Percentiles rank a stretch among this genome's conserved stretches.
These are phyloP conservation scores for Petrophora chlorosata DNA, from an alignment of 2,888 invertebrate species.

Conservation along the genomic window DNA sequence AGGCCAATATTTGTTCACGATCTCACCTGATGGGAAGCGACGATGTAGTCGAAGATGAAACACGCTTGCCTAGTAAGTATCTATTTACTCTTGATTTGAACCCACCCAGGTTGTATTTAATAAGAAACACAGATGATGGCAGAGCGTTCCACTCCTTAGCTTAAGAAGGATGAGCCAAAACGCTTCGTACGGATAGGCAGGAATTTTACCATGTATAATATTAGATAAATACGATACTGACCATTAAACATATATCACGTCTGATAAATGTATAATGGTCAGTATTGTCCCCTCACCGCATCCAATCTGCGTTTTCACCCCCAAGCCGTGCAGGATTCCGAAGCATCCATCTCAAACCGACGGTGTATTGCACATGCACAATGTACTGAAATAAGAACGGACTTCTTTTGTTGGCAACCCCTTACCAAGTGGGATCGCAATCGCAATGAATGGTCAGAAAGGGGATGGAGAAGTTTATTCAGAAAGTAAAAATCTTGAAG, in stretches of 20 bases:
- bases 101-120: too few species aligned
- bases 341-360: conserved; percentile 62
- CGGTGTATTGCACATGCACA: conserved; percentile 60
- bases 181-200: too few species aligned
- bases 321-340: conserved; percentile 64
- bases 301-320: conserved; percentile 63
- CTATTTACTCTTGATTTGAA: too few species aligned
- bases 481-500: too few species aligned
- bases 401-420: conserved; percentile 42
- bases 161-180: too few species aligned
- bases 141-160: too few species aligned
- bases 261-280: conserved; percentile 38
- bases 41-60: too few species aligned
- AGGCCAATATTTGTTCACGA: too few species aligned
- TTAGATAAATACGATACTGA: background rate
- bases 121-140: too few species aligned
- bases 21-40: too few species aligned
- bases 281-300: conserved; percentile 65
- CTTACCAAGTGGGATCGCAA: conserved; percentile 1
- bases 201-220: too few species aligned
- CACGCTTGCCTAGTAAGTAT: too few species aligned
- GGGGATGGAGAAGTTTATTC: background rate
- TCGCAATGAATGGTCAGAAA: conserved; percentile 12
- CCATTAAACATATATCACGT: background rate
- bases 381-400: conserved; percentile 59